Evolutionary conservation across 2,113 vertebrate species (phyloP).

Genomic region (Urocolius indicus): DNA sequence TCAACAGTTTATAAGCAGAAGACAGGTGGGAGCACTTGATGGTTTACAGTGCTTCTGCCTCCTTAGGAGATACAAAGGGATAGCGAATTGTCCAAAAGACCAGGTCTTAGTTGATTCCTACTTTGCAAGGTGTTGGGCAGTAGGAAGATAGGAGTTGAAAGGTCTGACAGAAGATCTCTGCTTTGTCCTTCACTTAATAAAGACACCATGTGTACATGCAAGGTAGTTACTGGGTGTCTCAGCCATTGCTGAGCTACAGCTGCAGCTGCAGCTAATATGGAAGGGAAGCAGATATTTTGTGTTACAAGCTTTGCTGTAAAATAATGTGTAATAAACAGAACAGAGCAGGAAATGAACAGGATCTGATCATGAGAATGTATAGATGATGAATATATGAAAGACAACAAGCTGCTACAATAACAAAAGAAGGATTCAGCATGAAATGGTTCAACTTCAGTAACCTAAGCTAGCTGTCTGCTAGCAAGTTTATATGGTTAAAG

Average conservation of each 20-base stretch:
- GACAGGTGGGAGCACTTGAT: not conserved
- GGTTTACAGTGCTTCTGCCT: not conserved
- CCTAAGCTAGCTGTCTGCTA: not conserved
- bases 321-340: not conserved
- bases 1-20: no score
- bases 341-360: not conserved
- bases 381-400: not conserved
- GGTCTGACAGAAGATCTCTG: not conserved
- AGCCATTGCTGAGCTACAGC: not conserved
- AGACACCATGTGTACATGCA: not conserved
- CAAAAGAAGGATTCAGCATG: not conserved
- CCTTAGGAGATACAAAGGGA: not conserved
- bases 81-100: not conserved
- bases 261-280: not conserved
- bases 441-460: not conserved
- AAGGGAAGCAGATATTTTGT: not conserved
- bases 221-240: not conserved
- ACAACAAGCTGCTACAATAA: not conserved
- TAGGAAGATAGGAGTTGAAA: not conserved
- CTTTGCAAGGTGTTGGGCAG: not conserved
- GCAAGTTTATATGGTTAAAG: not conserved
- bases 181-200: not conserved
- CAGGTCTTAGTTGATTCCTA: not conserved
- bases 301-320: not conserved
- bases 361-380: not conserved